Percentiles rank a stretch among this genome's conserved stretches.
Conservation (phyloP, 2,888 invertebrate species). For the Dicranocentrus wangi region DNA sequence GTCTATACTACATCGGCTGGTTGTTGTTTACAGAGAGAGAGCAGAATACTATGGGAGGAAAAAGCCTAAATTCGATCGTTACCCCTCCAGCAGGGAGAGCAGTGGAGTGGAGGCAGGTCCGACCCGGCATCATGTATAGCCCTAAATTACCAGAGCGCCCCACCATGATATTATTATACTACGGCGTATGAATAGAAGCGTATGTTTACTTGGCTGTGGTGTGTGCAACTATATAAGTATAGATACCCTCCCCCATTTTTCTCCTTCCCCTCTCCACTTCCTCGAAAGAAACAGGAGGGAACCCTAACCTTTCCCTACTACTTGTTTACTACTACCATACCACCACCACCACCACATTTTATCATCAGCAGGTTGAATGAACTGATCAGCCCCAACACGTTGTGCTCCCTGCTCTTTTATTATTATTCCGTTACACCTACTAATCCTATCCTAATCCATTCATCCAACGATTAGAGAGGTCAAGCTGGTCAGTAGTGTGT, state of each 20-base stretch:
- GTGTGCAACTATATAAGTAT: not conserved
- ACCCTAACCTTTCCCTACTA: slow-evolving; percentile 46
- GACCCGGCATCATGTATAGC: not conserved
- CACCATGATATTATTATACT: not conserved
- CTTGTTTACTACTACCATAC: slow-evolving; percentile 24
- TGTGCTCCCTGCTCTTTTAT: too few species aligned
- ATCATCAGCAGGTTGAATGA: slow-evolving; percentile 30
- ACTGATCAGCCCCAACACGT: slow-evolving; percentile 9
- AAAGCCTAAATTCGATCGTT: slow-evolving; percentile 15
- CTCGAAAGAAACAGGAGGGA: slow-evolving; percentile 9
- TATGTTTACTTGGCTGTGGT: not conserved
- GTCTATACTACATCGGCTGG: too few species aligned
- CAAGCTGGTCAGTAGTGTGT: too few species aligned
- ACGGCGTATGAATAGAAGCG: not conserved
- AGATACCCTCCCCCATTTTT: slow-evolving; percentile 27
- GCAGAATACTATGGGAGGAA: slow-evolving; percentile 2
- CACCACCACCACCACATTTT: slow-evolving; percentile 12
- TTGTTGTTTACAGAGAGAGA: not conserved
- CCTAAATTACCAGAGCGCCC: not conserved
- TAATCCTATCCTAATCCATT: too few species aligned
- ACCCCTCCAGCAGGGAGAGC: slow-evolving; percentile 1
- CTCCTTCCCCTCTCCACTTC: slow-evolving; percentile 7
- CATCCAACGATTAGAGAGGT: too few species aligned
- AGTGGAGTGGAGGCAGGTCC: not conserved
- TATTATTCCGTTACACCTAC: too few species aligned